Conservation (phyloP, 2,113 vertebrate species). For the Callaeas wilsoni region DNA sequence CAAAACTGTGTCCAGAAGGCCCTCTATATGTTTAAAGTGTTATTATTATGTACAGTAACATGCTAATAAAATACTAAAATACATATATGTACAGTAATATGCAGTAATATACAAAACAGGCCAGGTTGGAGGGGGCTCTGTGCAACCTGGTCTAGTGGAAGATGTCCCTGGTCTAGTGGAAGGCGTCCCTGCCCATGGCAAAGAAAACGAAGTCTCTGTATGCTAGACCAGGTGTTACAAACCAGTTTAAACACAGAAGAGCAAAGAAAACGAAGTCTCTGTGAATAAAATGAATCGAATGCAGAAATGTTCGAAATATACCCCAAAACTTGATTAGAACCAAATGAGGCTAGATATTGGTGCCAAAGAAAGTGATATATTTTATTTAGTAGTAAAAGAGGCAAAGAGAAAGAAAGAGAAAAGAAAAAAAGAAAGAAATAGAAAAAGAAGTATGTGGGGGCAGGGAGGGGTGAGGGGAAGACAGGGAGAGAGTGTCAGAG, state of each 20-base stretch:
- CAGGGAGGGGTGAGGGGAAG: too few relatives aligned
- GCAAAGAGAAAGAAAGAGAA: background rate
- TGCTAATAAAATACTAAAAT: background rate
- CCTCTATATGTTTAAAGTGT: background rate
- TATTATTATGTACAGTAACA: background rate
- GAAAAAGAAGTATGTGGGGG: accelerated
- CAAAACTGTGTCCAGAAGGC: background rate
- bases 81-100: background rate
- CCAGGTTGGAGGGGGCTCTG: background rate
- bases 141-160: background rate
- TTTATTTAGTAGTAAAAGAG: background rate
- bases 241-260: background rate
- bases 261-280: background rate
- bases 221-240: background rate
- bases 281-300: background rate
- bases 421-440: too few relatives aligned
- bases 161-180: background rate
- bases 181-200: background rate
- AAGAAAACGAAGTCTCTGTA: too few relatives aligned
- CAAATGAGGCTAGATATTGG: background rate
- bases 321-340: background rate
- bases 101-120: background rate
- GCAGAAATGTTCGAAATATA: background rate
- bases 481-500: background rate
- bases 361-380: background rate